Base-by-base conservation (phyloP, 2,888 invertebrate species). In the Sarcophaga variegata region DNA sequence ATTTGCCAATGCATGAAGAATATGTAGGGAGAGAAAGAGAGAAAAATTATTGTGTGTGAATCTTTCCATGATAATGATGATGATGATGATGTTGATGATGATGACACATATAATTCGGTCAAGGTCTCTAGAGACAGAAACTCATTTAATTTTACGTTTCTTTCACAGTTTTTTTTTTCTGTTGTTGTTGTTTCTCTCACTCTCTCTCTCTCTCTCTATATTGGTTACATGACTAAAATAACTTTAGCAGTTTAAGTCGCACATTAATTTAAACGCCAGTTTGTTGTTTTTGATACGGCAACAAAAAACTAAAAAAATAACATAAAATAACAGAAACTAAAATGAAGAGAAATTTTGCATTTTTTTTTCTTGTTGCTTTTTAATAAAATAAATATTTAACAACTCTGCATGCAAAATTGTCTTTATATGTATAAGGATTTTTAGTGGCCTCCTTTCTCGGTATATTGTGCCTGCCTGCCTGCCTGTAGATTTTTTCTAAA, bases 71-170 rank as follows among this genome's bases (percentile, higher is more conserved):
- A 37, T 37, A 4, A 27, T 27, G 27, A 27, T 27, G 22, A 22
- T 20, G 37, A 37, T 37, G 37, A 10, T 37, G 37, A 37, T 8
- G 37, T 10, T 8, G 37, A 10, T 69, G 22, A 82, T 75, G 64
- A 70, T 72, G 78, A 70, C 70, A 82, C 64, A 81, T 76, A 12
- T 76, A 83, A 83, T 72, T 79, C 86, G 86, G 86, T 83, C 86
- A 86, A 86, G 86, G 83, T 71, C 76, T 80, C 66, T 54, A 63
- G 59, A 69, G 74, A 75, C 63, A 78, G 37, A 83, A 83, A 78
- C 74, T 78, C 72, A 83, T 78, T 77, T 78, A 62, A 78, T 49
- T 83, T 83, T 70, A 4, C 17, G 49, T 54, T n/a, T 11, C 6
- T 45, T 74, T 64, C 17, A 4, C 17, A 12, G 22, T 17, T 6